These are phyloP conservation scores for Enteromius anoplus DNA, from an alignment of 2,797 vertebrate species.

Conservation along the genomic window DNA sequence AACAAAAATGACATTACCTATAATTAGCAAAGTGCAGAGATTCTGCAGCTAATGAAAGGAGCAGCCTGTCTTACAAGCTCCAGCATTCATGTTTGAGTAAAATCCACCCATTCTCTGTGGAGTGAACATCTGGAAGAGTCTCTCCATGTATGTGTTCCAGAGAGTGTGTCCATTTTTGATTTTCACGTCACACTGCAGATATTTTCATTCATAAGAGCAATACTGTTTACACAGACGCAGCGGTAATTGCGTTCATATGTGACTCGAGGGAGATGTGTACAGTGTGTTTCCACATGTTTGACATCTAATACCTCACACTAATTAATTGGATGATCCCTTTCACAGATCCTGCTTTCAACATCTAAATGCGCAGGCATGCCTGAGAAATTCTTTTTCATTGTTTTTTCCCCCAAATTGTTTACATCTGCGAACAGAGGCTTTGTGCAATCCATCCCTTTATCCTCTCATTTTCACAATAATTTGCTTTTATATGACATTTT, in stretches of 20 bases:
- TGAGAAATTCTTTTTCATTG: constrained; percentile 7
- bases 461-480: constrained; percentile 25
- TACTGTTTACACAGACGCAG: constrained; percentile 47
- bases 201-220: constrained; percentile 51
- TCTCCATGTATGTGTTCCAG: constrained; percentile 50
- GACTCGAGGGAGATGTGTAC: constrained; percentile 40
- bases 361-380: constrained; percentile 35
- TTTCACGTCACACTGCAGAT: constrained; percentile 54
- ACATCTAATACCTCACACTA: constrained; percentile 17
- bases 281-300: constrained; percentile 42
- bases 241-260: constrained; percentile 65
- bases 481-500: constrained; percentile 26
- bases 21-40: neutral
- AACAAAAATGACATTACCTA: neutral
- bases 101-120: constrained; percentile 73
- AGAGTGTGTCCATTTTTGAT: constrained; percentile 50
- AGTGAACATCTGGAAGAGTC: constrained; percentile 70
- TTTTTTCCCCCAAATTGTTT: constrained; percentile 16
- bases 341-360: constrained; percentile 33
- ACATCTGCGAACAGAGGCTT: constrained; percentile 24
- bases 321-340: constrained; percentile 36
- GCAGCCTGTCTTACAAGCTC: constrained; percentile 5
- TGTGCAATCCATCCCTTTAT: constrained; percentile 22
- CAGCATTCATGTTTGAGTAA: constrained; percentile 45
- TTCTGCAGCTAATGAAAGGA: constrained; percentile 7